A percentile compares a stretch with the other conserved stretches of the same genome.
Evolutionary conservation across 1,140 invertebrate genomes (phyloP).

Genomic region (Pygmarrhopalites habei): DNA sequence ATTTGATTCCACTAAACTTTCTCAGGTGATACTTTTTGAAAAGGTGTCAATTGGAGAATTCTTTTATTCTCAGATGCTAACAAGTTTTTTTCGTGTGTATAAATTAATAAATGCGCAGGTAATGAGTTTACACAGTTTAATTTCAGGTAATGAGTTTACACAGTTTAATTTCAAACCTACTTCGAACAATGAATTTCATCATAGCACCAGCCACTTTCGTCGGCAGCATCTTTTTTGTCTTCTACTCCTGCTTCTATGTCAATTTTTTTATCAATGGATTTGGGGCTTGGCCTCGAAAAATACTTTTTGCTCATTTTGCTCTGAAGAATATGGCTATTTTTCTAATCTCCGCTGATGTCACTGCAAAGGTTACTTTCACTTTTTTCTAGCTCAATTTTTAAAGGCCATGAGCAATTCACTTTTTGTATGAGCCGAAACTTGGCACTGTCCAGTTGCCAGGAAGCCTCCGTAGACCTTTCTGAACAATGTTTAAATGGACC

Average conservation of each 20-base stretch:
- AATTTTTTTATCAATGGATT: not conserved
- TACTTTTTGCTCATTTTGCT: not conserved
- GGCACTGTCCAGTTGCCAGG: no score
- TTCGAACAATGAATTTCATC: not conserved
- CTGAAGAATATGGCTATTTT: not conserved
- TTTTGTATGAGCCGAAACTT: no score
- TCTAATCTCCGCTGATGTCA: not conserved
- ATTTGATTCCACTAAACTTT: no score
- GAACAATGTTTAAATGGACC: no score
- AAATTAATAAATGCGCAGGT: not conserved
- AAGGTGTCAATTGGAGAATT: no score
- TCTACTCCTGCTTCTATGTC: conserved; percentile 7
- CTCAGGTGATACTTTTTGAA: no score
- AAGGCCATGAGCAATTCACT: no score
- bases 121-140: not conserved
- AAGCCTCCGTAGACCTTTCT: no score
- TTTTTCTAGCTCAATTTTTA: no score
- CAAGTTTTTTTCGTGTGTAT: not conserved
- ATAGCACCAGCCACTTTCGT: not conserved
- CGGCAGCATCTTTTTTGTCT: not conserved
- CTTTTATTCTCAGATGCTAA: no score
- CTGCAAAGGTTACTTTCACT: not conserved
- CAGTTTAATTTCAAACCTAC: not conserved
- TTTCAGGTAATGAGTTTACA: not conserved
- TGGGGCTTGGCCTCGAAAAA: not conserved